Percentiles rank a stretch among this genome's conserved stretches.
Evolutionary conservation across 1,140 invertebrate genomes (phyloP).

Genomic region (Papilio glaucus): DNA sequence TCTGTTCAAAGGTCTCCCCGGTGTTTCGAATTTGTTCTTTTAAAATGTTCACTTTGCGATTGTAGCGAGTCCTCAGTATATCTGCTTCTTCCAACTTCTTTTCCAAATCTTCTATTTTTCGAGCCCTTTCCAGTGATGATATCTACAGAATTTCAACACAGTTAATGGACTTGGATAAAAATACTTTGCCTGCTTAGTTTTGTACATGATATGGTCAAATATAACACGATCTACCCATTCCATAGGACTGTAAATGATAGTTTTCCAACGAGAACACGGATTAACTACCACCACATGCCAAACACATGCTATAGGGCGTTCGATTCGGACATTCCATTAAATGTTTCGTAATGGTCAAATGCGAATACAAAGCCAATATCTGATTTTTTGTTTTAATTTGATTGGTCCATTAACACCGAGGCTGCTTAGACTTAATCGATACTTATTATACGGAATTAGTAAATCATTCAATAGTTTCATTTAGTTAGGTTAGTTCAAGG

Average conservation of each 20-base stretch:
- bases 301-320: not conserved
- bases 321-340: not conserved
- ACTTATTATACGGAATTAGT: not conserved
- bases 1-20: constrained; percentile 87
- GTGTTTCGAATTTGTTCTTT: constrained; percentile 86
- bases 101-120: constrained; percentile 93
- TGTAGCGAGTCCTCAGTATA: constrained; percentile 87
- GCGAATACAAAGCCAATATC: not conserved
- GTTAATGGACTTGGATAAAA: too few species aligned
- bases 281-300: not conserved
- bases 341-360: not conserved
- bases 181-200: too few species aligned
- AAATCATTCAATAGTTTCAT: too few species aligned
- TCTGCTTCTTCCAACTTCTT: constrained; percentile 90
- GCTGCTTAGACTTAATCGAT: not conserved
- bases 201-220: too few species aligned
- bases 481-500: too few species aligned
- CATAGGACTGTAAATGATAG: too few species aligned
- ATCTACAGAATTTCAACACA: constrained; percentile 86
- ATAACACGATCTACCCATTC: too few species aligned
- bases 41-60: constrained; percentile 87
- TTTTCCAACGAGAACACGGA: not conserved
- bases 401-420: not conserved
- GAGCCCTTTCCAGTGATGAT: constrained; percentile 90
- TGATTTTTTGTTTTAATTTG: too few species aligned